phyloP scores from a whole-genome alignment of 2,113 vertebrate genomes.

The Meles meles region DNA sequence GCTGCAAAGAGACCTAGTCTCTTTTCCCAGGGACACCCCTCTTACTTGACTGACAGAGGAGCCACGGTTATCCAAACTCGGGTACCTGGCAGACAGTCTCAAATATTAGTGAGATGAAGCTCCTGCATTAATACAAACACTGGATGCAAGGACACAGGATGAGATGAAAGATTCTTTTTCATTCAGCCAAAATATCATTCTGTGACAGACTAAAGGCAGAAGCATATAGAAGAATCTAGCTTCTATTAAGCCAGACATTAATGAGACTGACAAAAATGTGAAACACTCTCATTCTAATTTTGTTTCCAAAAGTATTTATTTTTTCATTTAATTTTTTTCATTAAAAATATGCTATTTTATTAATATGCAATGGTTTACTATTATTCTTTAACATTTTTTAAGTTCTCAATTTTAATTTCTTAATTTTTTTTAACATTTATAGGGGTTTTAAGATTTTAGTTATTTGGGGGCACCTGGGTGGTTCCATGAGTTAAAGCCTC shows the following conservation, averaged over 20 bases:
- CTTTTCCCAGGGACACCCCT: not conserved
- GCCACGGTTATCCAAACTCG: not conserved
- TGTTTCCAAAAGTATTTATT: not conserved
- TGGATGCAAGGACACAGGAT: not conserved
- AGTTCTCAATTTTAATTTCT: not conserved
- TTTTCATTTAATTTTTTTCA: not conserved
- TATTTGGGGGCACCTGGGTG: not conserved
- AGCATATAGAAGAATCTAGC: not conserved
- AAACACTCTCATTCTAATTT: not conserved
- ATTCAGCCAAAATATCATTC: not conserved
- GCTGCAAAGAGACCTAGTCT: not conserved
- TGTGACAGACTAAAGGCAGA: not conserved
- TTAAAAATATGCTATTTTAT: not conserved
- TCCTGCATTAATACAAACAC: not conserved
- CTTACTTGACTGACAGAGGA: not conserved
- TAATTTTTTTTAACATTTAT: not conserved
- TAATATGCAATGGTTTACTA: not conserved
- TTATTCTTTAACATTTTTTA: not conserved
- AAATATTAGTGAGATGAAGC: not conserved
- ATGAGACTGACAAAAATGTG: not conserved
- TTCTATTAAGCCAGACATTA: not conserved
- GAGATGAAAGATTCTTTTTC: not conserved
- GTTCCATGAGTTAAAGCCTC: too few species aligned
- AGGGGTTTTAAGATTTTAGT: not conserved
- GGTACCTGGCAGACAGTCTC: not conserved